Conservation (phyloP, 2,113 vertebrate genomes). For the Xenopus laevis region DNA sequence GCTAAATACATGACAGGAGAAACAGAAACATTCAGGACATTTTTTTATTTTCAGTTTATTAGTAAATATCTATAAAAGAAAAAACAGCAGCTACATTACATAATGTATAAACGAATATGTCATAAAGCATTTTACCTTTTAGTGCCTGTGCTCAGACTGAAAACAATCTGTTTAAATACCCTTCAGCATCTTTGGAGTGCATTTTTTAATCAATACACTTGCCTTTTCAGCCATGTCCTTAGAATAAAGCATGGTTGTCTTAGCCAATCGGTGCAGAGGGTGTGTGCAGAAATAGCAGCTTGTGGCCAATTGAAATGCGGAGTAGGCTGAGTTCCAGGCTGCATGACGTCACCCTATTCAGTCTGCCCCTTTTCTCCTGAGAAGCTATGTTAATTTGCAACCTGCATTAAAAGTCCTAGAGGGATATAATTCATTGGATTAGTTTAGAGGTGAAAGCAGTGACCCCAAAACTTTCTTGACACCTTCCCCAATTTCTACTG, state of each 20-base stretch:
- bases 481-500: neutral
- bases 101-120: too few species aligned
- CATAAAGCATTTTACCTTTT: too few species aligned
- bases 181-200: too few species aligned
- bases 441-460: neutral
- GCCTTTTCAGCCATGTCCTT: constrained; percentile 16
- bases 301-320: constrained; percentile 10
- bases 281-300: constrained; percentile 16
- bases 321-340: constrained; percentile 1
- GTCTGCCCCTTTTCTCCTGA: constrained; percentile 11
- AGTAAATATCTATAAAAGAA: too few species aligned
- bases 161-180: too few species aligned
- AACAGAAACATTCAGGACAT: too few species aligned
- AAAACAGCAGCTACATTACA: too few species aligned
- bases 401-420: neutral
- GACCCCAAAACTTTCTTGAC: neutral
- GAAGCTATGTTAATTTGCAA: constrained; percentile 19
- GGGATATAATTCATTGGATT: neutral
- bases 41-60: too few species aligned
- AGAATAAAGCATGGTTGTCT: constrained; percentile 23
- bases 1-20: too few species aligned
- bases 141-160: too few species aligned
- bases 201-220: constrained; percentile 14
- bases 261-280: constrained; percentile 18
- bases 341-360: constrained; percentile 28